A percentile compares a stretch with the other conserved stretches of the same genome.
Conservation (phyloP, 2,888 invertebrate genomes). For the Petrolisthes cinctipes region DNA sequence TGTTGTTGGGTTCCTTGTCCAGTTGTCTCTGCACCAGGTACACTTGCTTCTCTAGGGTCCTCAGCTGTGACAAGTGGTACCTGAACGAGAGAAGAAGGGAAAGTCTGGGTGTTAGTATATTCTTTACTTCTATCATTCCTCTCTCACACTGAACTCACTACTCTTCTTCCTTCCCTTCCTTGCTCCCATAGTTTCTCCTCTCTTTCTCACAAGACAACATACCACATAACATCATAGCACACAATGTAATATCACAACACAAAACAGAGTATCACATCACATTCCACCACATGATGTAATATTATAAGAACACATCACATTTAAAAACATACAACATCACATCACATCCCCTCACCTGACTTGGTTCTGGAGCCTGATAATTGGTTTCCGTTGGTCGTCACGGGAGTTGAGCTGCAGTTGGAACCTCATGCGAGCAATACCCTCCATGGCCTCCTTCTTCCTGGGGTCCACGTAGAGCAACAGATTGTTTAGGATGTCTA, state of each 20-base stretch:
- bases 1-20: conserved; percentile 74
- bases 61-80: conserved; percentile 80
- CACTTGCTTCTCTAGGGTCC: conserved; percentile 89
- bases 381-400: conserved; percentile 91
- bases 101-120: not conserved
- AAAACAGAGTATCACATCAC: not conserved
- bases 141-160: not conserved
- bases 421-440: conserved; percentile 83
- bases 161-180: not conserved
- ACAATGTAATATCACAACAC: not conserved
- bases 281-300: too few relatives aligned
- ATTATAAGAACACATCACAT: not conserved
- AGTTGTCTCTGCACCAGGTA: conserved; percentile 86
- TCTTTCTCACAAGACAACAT: not conserved
- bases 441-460: conserved; percentile 61
- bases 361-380: conserved; percentile 89
- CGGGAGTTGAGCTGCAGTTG: conserved; percentile 91
- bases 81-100: conserved; percentile 66
- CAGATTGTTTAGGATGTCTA: conserved; percentile 98
- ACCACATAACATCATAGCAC: not conserved
- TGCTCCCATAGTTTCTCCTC: not conserved
- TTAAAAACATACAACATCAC: not conserved
- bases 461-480: conserved; percentile 93
- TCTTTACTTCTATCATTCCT: not conserved
- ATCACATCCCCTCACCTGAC: conserved; percentile 70